These are phyloP conservation scores for Oreonectes daqikongensis DNA, from an alignment of 2,797 vertebrate genomes.

Conservation along the genomic window DNA sequence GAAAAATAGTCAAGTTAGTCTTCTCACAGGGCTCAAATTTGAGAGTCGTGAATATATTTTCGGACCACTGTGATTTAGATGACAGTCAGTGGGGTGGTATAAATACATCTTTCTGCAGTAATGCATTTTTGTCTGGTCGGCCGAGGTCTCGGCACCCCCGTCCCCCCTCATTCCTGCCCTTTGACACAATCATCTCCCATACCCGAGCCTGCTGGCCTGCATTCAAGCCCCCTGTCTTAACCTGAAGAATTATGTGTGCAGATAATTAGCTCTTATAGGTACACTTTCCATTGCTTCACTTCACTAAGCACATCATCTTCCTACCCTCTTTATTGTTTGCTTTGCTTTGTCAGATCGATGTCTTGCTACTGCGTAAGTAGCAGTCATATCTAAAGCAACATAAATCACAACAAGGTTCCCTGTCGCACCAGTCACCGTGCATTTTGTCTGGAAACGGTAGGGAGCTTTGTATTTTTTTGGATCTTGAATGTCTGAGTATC, in stretches of 20 bases:
- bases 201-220: conserved; percentile 68
- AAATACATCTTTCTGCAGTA: conserved; percentile 8
- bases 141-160: conserved; percentile 41
- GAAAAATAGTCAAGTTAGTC: neutral
- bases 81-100: conserved; percentile 7
- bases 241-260: conserved; percentile 83
- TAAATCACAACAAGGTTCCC: conserved; percentile 83
- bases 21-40: neutral
- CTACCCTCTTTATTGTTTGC: conserved; percentile 85
- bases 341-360: conserved; percentile 86
- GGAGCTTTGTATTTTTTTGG: conserved; percentile 47
- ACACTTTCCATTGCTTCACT: conserved; percentile 84
- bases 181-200: conserved; percentile 61
- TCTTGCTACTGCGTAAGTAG: conserved; percentile 84
- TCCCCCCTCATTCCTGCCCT: conserved; percentile 59
- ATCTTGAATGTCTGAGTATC: conserved; percentile 4
- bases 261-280: conserved; percentile 85
- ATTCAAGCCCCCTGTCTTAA: conserved; percentile 76
- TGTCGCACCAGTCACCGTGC: conserved; percentile 71
- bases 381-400: conserved; percentile 80
- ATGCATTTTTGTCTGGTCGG: conserved; percentile 37
- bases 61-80: conserved; percentile 34
- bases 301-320: conserved; percentile 85
- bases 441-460: conserved; percentile 67
- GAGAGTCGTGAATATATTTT: conserved; percentile 17